Evolutionary conservation across 2,888 invertebrate species (phyloP).

Genomic region (Limnephilus rhombicus): DNA sequence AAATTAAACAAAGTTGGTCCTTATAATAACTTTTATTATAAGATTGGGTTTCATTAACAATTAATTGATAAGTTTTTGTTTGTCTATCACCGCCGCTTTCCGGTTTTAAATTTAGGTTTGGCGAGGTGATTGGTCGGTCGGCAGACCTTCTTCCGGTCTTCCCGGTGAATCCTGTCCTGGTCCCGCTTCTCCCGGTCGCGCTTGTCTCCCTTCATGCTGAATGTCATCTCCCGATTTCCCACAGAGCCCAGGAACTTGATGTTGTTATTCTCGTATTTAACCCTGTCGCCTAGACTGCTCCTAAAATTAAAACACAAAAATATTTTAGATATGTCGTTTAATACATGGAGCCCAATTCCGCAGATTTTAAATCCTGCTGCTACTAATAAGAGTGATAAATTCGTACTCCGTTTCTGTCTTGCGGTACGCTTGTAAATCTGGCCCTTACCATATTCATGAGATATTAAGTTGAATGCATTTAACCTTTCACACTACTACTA

Average conservation of each 20-base stretch:
- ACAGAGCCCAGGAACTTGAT: slow-evolving; percentile 76
- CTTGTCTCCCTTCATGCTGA: slow-evolving; percentile 80
- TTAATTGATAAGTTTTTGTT: not conserved
- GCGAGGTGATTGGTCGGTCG: slow-evolving; percentile 72
- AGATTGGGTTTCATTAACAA: slow-evolving; percentile 17
- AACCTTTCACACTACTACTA: too few species aligned
- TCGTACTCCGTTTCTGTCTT: too few species aligned
- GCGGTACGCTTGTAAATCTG: too few species aligned
- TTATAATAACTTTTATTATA: slow-evolving; percentile 16
- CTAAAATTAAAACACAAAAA: slow-evolving; percentile 72
- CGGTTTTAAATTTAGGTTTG: slow-evolving; percentile 60
- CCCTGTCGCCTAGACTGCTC: slow-evolving; percentile 85
- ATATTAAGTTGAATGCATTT: too few species aligned
- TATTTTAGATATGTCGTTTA: not conserved
- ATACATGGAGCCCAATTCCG: not conserved
- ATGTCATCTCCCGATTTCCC: slow-evolving; percentile 90
- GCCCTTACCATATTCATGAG: too few species aligned
- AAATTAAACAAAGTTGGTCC: not conserved
- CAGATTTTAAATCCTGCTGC: too few species aligned
- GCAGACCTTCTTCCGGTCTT: slow-evolving; percentile 83
- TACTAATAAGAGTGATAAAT: too few species aligned
- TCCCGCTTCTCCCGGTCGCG: slow-evolving; percentile 77
- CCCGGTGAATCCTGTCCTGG: slow-evolving; percentile 82
- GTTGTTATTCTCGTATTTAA: slow-evolving; percentile 79
- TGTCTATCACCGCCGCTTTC: slow-evolving; percentile 57